Evolutionary conservation across 2,888 invertebrate genomes (phyloP).

Genomic region (Brachylomia viminalis): DNA sequence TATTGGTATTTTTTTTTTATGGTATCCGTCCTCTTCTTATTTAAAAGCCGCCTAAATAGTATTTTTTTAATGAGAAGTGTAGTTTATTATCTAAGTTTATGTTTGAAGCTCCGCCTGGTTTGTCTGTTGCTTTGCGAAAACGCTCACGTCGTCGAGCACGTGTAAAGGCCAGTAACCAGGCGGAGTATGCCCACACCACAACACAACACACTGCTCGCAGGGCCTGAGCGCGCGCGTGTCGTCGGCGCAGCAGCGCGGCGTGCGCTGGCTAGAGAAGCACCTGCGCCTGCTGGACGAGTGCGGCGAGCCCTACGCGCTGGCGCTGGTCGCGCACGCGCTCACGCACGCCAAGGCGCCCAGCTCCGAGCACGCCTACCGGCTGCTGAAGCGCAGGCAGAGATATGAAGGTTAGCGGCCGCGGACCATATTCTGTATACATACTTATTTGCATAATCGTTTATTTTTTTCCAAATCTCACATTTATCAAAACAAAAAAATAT

Average conservation of each 20-base stretch:
- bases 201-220: slow-evolving; percentile 71
- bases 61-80: no score
- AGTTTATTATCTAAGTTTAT: no score
- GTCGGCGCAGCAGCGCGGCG: slow-evolving; percentile 93
- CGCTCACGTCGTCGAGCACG: not conserved
- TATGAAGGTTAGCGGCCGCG: slow-evolving; percentile 92
- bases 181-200: no score
- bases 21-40: no score
- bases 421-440: no score
- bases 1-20: no score
- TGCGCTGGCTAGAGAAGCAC: slow-evolving; percentile 95
- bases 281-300: slow-evolving; percentile 93
- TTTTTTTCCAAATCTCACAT: no score
- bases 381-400: slow-evolving; percentile 92
- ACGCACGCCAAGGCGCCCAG: slow-evolving; percentile 95
- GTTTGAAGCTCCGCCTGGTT: not conserved
- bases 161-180: no score
- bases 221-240: slow-evolving; percentile 94
- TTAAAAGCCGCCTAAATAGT: no score
- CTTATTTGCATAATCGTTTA: no score
- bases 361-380: slow-evolving; percentile 95
- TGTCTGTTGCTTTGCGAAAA: not conserved
- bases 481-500: no score
- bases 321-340: slow-evolving; percentile 97
- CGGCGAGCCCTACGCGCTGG: slow-evolving; percentile 95